These are phyloP conservation scores for Orycteropus afer DNA, from an alignment of 2,113 vertebrate genomes.

Conservation along the genomic window DNA sequence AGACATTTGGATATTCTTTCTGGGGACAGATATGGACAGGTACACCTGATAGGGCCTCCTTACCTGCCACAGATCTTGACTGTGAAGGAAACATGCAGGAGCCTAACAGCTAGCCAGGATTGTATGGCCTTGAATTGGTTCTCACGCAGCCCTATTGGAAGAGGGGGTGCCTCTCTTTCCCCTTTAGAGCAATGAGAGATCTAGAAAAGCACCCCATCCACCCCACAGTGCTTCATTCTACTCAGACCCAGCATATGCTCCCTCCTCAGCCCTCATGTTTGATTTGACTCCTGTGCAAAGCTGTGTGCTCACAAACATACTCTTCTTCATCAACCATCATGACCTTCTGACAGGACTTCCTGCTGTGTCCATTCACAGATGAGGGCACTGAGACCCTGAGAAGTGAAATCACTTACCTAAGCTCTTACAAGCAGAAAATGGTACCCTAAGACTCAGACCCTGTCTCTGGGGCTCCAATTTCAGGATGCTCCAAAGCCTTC, in stretches of 20 bases:
- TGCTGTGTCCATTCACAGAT: neutral
- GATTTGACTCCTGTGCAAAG: too few relatives aligned
- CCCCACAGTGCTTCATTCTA: neutral
- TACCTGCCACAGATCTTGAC: neutral
- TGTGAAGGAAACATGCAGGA: fast-evolving
- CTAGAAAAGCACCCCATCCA: too few relatives aligned
- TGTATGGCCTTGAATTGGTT: too few relatives aligned
- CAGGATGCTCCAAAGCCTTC: neutral
- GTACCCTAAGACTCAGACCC: neutral
- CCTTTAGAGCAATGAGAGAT: neutral
- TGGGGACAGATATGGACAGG: neutral
- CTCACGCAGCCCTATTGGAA: neutral
- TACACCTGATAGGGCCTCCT: neutral
- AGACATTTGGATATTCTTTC: neutral
- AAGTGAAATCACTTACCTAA: neutral
- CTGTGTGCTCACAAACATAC: fast-evolving
- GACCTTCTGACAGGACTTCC: neutral
- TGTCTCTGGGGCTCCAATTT: neutral
- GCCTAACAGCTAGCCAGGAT: neutral
- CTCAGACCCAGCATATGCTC: neutral
- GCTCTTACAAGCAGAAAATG: neutral
- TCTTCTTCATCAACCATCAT: neutral
- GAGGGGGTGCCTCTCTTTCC: neutral
- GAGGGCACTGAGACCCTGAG: neutral
- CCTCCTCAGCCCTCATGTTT: neutral